These are phyloP conservation scores for Nettapus auritus DNA, from an alignment of 2,113 vertebrate genomes.

Conservation along the genomic window DNA sequence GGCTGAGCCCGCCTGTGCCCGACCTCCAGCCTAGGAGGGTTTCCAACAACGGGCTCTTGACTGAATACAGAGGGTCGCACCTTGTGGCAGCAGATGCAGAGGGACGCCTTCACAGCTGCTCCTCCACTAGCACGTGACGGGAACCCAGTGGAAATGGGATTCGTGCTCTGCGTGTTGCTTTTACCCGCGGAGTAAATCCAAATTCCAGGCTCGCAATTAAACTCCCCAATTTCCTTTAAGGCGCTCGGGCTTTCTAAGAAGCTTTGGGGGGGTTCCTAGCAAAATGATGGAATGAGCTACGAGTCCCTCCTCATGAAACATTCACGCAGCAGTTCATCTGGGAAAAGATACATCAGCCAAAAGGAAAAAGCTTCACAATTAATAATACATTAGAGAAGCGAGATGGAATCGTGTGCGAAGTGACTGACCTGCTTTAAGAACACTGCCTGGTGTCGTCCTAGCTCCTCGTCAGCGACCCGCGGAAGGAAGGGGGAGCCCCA, in stretches of 20 bases:
- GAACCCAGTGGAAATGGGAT: neutral
- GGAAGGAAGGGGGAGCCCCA: neutral
- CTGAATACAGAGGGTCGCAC: too few species aligned
- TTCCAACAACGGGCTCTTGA: too few species aligned
- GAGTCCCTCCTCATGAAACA: slow-evolving; percentile 47
- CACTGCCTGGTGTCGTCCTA: neutral
- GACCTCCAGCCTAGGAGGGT: too few species aligned
- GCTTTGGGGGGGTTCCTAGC: slow-evolving; percentile 18
- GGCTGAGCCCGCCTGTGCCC: too few species aligned
- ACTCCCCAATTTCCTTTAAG: neutral
- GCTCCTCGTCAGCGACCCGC: neutral
- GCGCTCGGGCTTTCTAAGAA: slow-evolving; percentile 20
- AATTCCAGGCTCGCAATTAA: neutral
- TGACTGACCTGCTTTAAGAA: slow-evolving; percentile 40
- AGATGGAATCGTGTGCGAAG: neutral
- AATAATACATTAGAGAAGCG: slow-evolving; percentile 36
- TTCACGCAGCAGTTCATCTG: neutral
- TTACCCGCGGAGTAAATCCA: neutral
- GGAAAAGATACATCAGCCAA: slow-evolving; percentile 17
- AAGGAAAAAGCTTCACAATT: slow-evolving; percentile 42
- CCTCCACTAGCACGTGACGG: accelerated
- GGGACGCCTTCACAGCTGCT: neutral
- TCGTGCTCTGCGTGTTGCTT: accelerated
- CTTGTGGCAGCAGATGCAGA: accelerated
- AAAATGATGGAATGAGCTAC: neutral